These are phyloP conservation scores for Cydia fagiglandana DNA, from an alignment of 1,140 invertebrate genomes.

Conservation along the genomic window DNA sequence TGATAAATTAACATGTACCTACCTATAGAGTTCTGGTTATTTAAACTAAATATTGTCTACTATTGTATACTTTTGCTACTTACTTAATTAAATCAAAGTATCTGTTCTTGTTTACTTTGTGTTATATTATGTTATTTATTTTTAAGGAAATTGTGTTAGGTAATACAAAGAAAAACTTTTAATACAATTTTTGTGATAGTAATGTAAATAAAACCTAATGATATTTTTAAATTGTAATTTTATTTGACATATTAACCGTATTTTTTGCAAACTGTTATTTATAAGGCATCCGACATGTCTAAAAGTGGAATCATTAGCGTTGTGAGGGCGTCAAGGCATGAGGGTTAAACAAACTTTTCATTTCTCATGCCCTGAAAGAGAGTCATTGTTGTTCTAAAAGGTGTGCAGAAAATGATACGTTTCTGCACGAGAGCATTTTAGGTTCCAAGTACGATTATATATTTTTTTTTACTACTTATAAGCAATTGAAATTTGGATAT, in stretches of 20 bases:
- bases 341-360: no score
- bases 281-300: no score
- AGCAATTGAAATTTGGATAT: no score
- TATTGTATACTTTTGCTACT: constrained; percentile 11
- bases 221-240: constrained; percentile 32
- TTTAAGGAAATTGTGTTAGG: constrained; percentile 57
- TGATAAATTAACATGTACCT: neutral
- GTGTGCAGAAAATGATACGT: no score
- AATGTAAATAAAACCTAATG: constrained; percentile 65
- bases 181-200: constrained; percentile 65
- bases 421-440: no score
- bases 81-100: constrained; percentile 36
- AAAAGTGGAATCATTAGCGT: no score
- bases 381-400: no score
- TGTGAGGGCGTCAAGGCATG: no score
- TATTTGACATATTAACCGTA: constrained; percentile 23
- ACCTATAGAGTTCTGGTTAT: neutral
- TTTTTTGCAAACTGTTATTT: no score
- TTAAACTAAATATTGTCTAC: constrained; percentile 1
- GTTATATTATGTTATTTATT: constrained; percentile 63
- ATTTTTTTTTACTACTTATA: no score
- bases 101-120: constrained; percentile 55
- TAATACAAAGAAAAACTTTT: constrained; percentile 40
- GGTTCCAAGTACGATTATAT: no score
- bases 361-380: no score